Percentiles rank a stretch among this genome's conserved stretches.
Conservation (phyloP, 92 coral and sea anemone species). For the Umimayanthus chanpuru region DNA sequence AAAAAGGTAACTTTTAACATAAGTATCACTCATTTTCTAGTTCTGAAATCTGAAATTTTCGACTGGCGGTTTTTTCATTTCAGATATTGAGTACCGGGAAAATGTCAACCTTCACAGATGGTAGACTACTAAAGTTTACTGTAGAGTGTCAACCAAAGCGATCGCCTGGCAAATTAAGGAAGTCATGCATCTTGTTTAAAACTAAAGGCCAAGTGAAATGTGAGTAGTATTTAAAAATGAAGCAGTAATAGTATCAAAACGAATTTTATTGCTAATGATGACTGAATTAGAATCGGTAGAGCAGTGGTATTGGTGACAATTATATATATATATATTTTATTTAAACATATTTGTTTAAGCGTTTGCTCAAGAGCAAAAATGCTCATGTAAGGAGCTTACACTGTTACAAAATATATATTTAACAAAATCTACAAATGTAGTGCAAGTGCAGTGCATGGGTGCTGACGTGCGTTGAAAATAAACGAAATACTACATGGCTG, state of each 20-base stretch:
- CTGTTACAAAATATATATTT: no score
- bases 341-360: no score
- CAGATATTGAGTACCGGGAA: not conserved
- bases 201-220: conserved; percentile 21
- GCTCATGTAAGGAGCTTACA: no score
- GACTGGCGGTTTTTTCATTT: not conserved
- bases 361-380: no score
- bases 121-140: conserved; percentile 9
- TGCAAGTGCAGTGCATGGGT: no score
- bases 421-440: no score
- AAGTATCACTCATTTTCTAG: not conserved
- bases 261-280: not conserved
- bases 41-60: not conserved
- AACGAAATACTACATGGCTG: no score
- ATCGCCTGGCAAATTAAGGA: not conserved
- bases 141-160: conserved; percentile 6
- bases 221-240: not conserved
- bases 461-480: no score
- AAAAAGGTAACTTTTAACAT: not conserved
- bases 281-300: not conserved
- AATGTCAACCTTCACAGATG: not conserved
- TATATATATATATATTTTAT: no score
- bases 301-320: not conserved
- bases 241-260: not conserved
- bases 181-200: conserved; percentile 31